Evolutionary conservation across 1,140 invertebrate species (phyloP).

Genomic region (Oedothorax gibbosus): DNA sequence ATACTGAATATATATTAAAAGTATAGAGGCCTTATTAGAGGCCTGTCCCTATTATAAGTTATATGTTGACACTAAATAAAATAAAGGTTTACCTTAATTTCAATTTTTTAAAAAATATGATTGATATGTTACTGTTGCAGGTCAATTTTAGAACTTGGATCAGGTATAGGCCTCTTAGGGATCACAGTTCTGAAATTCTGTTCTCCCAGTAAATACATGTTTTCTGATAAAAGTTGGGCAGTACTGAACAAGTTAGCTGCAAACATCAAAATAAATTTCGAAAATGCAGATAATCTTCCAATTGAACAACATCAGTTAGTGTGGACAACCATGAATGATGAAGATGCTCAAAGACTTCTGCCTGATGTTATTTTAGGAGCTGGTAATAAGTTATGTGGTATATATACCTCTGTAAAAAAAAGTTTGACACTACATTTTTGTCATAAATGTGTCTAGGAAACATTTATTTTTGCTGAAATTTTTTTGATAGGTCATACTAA

Average conservation of each 20-base stretch:
- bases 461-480: too few relatives aligned
- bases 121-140: conserved; percentile 1
- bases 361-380: conserved; percentile 46
- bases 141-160: conserved; percentile 45
- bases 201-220: conserved; percentile 33
- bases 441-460: too few relatives aligned
- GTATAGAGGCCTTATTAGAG: too few relatives aligned
- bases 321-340: background rate
- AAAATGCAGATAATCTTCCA: background rate
- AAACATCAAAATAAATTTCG: conserved; percentile 24
- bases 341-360: background rate
- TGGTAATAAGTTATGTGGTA: background rate
- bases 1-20: too few relatives aligned
- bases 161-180: conserved; percentile 47
- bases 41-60: too few relatives aligned
- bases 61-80: background rate
- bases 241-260: conserved; percentile 21
- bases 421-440: too few relatives aligned
- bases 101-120: background rate
- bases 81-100: background rate
- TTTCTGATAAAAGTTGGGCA: conserved; percentile 39
- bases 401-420: too few relatives aligned
- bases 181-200: conserved; percentile 24
- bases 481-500: too few relatives aligned
- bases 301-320: conserved; percentile 17